Percentiles rank a stretch among this genome's conserved stretches.
Evolutionary conservation across 2,797 vertebrate species (phyloP).

Genomic region (Coracias cyanogaster): DNA sequence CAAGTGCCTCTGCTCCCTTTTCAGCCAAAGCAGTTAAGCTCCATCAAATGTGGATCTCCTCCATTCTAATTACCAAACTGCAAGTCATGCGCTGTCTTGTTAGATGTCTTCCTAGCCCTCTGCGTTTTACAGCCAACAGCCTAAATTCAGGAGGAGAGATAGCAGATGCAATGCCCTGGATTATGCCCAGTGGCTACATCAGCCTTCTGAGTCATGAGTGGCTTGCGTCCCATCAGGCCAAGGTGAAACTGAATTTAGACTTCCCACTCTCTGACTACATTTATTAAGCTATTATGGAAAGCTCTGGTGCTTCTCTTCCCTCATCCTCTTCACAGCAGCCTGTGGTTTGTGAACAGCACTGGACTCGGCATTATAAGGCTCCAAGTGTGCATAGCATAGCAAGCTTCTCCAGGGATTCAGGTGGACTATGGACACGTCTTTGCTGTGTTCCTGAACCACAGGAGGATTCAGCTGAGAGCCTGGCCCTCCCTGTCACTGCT

Average conservation of each 20-base stretch:
- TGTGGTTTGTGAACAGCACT: not conserved
- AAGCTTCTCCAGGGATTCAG: not conserved
- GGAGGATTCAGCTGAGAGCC: not conserved
- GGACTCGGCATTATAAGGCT: not conserved
- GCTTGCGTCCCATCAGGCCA: not conserved
- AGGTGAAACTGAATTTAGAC: not conserved
- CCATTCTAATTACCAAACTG: not conserved
- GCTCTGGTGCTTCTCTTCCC: not conserved
- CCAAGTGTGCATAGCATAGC: rapidly evolving
- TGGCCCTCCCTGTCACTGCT: not conserved
- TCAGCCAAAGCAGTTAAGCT: not conserved
- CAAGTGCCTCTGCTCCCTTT: not conserved
- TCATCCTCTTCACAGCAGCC: not conserved
- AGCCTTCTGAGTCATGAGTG: not conserved
- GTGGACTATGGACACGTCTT: not conserved
- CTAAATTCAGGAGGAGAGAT: not conserved
- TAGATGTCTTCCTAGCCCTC: not conserved
- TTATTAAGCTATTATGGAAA: not conserved
- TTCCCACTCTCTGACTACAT: not conserved
- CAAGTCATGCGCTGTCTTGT: not conserved
- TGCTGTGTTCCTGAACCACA: not conserved
- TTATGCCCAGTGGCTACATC: not conserved
- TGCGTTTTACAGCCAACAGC: not conserved
- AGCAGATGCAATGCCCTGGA: not conserved
- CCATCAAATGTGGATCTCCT: not conserved